Evolutionary conservation across 2,113 vertebrate species (phyloP).

Genomic region (Poeciliopsis occidentalis): DNA sequence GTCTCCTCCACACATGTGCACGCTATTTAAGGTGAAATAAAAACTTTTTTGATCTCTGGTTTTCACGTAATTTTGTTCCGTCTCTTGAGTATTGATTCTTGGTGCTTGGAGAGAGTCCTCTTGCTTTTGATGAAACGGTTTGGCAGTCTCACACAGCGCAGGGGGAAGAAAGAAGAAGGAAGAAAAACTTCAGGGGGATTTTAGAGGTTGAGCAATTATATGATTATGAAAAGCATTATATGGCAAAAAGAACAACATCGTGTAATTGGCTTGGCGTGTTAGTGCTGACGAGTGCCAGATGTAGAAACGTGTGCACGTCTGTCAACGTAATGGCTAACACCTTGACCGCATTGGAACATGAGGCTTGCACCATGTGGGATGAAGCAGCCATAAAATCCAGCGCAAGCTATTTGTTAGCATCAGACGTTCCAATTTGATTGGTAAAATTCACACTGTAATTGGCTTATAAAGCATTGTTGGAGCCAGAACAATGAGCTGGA

Average conservation of each 20-base stretch:
- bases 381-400: slow-evolving; percentile 67
- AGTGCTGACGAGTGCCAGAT: slow-evolving; percentile 66
- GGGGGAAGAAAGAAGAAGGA: neutral
- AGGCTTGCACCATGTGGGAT: slow-evolving; percentile 63
- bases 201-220: slow-evolving; percentile 72
- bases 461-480: slow-evolving; percentile 78
- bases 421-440: slow-evolving; percentile 73
- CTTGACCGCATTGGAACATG: slow-evolving; percentile 67
- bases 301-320: slow-evolving; percentile 66
- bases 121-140: slow-evolving; percentile 46
- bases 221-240: slow-evolving; percentile 79
- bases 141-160: slow-evolving; percentile 20
- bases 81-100: slow-evolving; percentile 31
- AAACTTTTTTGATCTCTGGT: slow-evolving; percentile 26
- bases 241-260: slow-evolving; percentile 77
- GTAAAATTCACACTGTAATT: slow-evolving; percentile 75
- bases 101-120: slow-evolving; percentile 3
- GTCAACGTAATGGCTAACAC: slow-evolving; percentile 75
- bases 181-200: slow-evolving; percentile 42
- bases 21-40: slow-evolving; percentile 43
- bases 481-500: slow-evolving; percentile 73
- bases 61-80: slow-evolving; percentile 44
- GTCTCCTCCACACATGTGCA: slow-evolving; percentile 56
- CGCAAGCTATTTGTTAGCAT: slow-evolving; percentile 66
- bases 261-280: slow-evolving; percentile 69